A percentile compares a stretch with the other conserved stretches of the same genome.
Evolutionary conservation across 2,113 vertebrate genomes (phyloP).

Genomic region (Numenius arquata): DNA sequence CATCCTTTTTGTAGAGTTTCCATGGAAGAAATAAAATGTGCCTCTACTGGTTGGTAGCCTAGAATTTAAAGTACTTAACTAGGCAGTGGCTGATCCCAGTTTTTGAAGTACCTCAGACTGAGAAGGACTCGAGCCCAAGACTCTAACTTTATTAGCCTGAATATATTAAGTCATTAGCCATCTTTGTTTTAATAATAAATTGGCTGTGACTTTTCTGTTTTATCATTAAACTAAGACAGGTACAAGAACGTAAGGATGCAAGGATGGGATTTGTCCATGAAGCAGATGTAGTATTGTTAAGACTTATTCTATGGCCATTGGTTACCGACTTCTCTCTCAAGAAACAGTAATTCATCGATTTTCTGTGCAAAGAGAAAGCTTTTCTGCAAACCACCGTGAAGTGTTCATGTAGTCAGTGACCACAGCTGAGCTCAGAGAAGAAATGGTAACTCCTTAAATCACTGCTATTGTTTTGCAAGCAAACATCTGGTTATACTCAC

Average conservation of each 20-base stretch:
- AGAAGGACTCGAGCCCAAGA: neutral
- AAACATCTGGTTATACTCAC: slow-evolving; percentile 26
- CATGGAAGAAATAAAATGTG: neutral
- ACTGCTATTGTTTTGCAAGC: neutral
- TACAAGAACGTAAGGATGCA: neutral
- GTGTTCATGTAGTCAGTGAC: neutral
- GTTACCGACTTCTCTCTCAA: neutral
- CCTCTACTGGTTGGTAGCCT: neutral
- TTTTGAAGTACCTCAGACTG: neutral
- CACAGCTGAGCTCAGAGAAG: neutral
- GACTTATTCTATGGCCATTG: neutral
- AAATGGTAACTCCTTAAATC: neutral
- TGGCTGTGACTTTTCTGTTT: neutral
- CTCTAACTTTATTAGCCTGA: neutral
- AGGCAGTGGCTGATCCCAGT: neutral
- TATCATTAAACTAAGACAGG: neutral
- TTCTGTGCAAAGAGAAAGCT: neutral
- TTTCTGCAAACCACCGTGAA: neutral
- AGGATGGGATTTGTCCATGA: neutral
- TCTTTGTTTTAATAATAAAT: neutral
- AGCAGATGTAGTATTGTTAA: neutral
- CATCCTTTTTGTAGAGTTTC: neutral
- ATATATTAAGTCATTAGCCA: neutral
- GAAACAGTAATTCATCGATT: neutral
- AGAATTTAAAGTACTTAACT: neutral